Evolutionary conservation across 2,888 invertebrate species (phyloP).

Genomic region (Dasysyrphus tricinctus): DNA sequence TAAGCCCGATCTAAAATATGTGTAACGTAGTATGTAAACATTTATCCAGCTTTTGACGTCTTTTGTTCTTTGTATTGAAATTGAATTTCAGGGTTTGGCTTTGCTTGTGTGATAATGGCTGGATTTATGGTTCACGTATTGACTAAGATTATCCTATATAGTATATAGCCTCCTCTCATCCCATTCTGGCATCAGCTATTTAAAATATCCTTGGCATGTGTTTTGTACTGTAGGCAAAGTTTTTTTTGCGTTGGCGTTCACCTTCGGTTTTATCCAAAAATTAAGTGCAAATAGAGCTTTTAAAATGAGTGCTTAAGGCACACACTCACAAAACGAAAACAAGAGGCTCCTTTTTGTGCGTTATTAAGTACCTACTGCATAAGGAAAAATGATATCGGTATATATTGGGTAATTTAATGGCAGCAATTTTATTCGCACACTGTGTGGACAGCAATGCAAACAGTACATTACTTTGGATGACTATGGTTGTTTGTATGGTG

Average conservation of each 20-base stretch:
- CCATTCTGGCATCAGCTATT: neutral
- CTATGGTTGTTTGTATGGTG: neutral
- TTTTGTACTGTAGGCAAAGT: constrained; percentile 7
- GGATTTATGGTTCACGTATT: constrained; percentile 28
- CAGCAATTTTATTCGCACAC: constrained; percentile 6
- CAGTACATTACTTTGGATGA: neutral
- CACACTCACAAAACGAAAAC: constrained; percentile 28
- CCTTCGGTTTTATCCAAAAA: constrained; percentile 9
- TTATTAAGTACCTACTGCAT: neutral
- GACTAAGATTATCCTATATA: constrained; percentile 4
- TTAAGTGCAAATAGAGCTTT: constrained; percentile 40
- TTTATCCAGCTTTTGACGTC: constrained; percentile 37
- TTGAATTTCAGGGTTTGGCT: constrained; percentile 45
- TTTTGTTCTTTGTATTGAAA: constrained; percentile 50
- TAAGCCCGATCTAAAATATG: constrained; percentile 8
- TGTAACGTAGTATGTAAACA: constrained; percentile 8
- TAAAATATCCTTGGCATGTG: constrained; percentile 27
- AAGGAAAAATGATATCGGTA: constrained; percentile 21
- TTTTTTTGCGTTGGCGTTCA: neutral
- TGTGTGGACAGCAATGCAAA: constrained; percentile 18
- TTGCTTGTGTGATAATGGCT: constrained; percentile 4
- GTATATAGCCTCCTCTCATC: neutral
- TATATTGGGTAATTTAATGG: constrained; percentile 48
- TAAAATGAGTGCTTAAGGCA: constrained; percentile 6
- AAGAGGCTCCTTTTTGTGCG: neutral